Conservation (phyloP, 2,797 vertebrate genomes). For the Rhincodon typus region DNA sequence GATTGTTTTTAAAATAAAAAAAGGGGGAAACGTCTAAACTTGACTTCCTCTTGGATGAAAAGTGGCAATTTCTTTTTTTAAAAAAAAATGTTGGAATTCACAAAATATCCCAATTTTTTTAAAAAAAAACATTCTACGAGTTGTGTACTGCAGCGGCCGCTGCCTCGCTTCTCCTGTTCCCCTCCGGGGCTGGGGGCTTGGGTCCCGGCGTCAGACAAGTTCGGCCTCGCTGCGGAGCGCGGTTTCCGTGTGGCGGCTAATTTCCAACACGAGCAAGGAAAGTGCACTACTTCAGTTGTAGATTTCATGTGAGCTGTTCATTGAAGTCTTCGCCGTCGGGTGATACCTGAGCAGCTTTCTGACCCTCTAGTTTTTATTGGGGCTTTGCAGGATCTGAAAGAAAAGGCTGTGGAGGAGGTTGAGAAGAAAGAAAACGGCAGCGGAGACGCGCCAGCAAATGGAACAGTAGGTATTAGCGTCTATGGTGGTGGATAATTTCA, state of each 20-base stretch:
- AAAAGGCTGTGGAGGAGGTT: constrained; percentile 59
- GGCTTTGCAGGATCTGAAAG: constrained; percentile 66
- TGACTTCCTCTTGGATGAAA: no score
- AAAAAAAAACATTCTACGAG: neutral
- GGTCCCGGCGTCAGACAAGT: no score
- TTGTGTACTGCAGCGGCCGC: no score
- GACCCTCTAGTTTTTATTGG: neutral
- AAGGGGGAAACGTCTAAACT: no score
- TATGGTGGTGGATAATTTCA: neutral
- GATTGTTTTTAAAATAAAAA: neutral
- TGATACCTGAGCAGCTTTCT: neutral
- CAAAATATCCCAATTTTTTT: no score
- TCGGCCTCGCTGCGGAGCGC: neutral
- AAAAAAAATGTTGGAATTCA: no score
- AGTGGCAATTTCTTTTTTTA: no score
- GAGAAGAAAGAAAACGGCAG: constrained; percentile 58
- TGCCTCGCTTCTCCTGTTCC: no score
- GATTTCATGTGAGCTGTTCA: neutral
- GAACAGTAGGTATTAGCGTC: constrained; percentile 57
- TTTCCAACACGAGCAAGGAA: neutral
- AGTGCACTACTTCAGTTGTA: neutral
- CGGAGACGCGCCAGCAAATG: constrained; percentile 70
- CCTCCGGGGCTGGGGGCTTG: no score
- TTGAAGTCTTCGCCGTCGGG: neutral
- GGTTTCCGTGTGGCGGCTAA: no score